Evolutionary conservation across 2,888 invertebrate species (phyloP), one percentile per base, ranked within the genome.

Genomic region (Drosophila demipolita): DNA sequence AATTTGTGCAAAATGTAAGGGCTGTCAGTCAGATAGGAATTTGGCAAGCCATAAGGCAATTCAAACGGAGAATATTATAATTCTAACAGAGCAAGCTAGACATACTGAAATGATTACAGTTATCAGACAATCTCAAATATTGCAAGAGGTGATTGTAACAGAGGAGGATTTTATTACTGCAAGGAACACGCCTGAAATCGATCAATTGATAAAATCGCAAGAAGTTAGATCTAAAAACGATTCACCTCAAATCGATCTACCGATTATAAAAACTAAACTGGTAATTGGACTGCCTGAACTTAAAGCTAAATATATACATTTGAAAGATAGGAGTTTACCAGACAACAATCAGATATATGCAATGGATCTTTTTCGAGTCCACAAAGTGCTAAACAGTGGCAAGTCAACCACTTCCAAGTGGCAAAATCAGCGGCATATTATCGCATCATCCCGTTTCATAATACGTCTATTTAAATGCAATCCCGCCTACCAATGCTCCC

Each of bases 381-480:
- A 12, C 5, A 3, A 0, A n/a, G 15, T 32, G 17, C 35, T 11
- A 3, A 0, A 3, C 23, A 23, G n/a, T 36, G 7, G 36, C 12
- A 55, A 8, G 2, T 38, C 4, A 38, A 8, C 8, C 12, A 12
- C 55, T 17, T 4, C 26, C n/a, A 40, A 32, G 23, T 58, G 64
- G 60, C 48, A 71, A 1, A 80, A 85, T 29, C 61, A 70, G 15
- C 60, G 75, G 0, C 35, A 85, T 15, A 11, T 71, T 0, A 69
- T 83, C 29, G 74, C 65, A 3, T 83, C 80, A 0, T 70, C 83
- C 0, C 59, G 53, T 1, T 50, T n/a, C 12, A 54, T 85, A n/a
- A 12, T 82, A 12, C 35, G 68, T 9, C 50, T 66, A 1, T 74
- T 88, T 8, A 70, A 80, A 9, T 66, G 77, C 12, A 85, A 85